Conservation (phyloP, 2,797 vertebrate species). For the Trachops cirrhosus region DNA sequence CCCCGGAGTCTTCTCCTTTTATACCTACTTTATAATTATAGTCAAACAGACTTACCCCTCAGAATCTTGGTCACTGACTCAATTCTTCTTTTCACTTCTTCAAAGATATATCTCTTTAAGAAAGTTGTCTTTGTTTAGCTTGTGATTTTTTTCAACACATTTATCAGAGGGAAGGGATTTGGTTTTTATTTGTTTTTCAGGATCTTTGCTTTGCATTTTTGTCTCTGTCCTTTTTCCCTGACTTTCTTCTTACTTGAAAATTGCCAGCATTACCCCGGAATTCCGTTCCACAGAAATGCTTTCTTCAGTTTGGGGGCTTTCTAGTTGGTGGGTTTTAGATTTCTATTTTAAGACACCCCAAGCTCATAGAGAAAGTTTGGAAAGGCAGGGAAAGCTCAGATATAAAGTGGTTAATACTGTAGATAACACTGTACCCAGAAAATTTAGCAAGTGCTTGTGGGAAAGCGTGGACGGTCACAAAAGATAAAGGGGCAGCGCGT, state of each 20-base stretch:
- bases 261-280: not conserved
- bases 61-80: not conserved
- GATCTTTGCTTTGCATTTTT: not conserved
- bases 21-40: not conserved
- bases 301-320: not conserved
- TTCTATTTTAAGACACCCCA: not conserved
- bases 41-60: not conserved
- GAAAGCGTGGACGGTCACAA: not conserved
- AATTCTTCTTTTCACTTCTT: not conserved
- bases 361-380: not conserved
- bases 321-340: not conserved
- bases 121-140: not conserved
- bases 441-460: not conserved
- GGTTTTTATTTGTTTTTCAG: not conserved
- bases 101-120: not conserved
- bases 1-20: not conserved
- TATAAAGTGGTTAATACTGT: not conserved
- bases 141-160: not conserved
- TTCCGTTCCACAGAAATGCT: not conserved
- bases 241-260: not conserved
- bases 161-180: not conserved
- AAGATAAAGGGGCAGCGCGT: not conserved
- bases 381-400: not conserved
- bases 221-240: not conserved
- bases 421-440: not conserved